Percentiles rank a stretch among this genome's conserved stretches.
Evolutionary conservation across 1,140 invertebrate genomes (phyloP).

Genomic region (Drosophila ficusphila): DNA sequence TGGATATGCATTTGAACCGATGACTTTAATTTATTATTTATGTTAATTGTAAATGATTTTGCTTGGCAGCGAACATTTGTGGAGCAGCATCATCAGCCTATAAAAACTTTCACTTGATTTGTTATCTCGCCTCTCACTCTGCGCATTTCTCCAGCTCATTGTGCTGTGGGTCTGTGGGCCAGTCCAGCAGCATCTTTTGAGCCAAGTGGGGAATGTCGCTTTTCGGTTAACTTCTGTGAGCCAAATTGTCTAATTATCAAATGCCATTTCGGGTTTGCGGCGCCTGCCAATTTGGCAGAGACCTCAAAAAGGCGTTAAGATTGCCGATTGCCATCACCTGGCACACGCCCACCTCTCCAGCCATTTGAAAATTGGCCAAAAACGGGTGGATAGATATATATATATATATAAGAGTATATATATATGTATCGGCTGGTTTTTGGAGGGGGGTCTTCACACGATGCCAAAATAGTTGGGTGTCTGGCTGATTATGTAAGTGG

Average conservation of each 20-base stretch:
- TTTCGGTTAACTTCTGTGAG: conserved; percentile 27
- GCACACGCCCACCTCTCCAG: conserved; percentile 38
- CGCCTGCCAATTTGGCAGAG: conserved; percentile 49
- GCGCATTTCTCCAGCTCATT: conserved; percentile 29
- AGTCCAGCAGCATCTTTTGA: conserved; percentile 1
- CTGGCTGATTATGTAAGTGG: conserved; percentile 59
- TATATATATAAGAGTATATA: not conserved
- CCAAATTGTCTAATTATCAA: conserved; percentile 53
- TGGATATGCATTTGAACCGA: conserved; percentile 33
- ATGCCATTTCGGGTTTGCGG: conserved; percentile 35
- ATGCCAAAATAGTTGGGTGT: conserved; percentile 48
- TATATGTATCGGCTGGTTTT: not conserved
- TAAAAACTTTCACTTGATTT: conserved; percentile 54
- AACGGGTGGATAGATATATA: conserved; percentile 2
- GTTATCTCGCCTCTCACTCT: conserved; percentile 37
- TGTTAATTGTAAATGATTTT: conserved; percentile 49
- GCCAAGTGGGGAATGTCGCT: not conserved
- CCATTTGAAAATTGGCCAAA: conserved; percentile 50
- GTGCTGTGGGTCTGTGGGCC: conserved; percentile 42
- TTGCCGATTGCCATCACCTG: conserved; percentile 50
- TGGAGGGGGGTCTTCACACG: conserved; percentile 30
- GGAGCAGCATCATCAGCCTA: conserved; percentile 38
- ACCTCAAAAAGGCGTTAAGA: conserved; percentile 53
- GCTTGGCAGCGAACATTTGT: conserved; percentile 25
- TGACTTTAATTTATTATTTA: conserved; percentile 53